Evolutionary conservation across 2,797 vertebrate genomes (phyloP).

Genomic region (Melanotaenia trifasciata): DNA sequence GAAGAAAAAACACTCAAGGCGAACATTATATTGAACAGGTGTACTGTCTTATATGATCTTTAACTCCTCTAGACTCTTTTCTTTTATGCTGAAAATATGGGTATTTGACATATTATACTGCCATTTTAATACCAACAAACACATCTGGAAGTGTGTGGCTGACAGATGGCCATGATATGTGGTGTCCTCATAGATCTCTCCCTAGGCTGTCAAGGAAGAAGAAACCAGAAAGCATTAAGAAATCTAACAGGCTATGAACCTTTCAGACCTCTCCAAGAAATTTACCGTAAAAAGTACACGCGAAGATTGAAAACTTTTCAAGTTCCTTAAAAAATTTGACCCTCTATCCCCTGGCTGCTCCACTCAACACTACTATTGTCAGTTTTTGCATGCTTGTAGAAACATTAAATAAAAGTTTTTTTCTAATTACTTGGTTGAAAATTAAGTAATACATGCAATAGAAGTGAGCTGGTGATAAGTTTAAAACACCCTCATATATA

Average conservation of each 20-base stretch:
- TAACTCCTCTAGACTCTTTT: slow-evolving; percentile 39
- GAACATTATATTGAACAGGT: not conserved
- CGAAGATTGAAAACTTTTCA: slow-evolving; percentile 2
- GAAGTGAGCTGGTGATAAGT: not conserved
- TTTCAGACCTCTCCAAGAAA: slow-evolving; percentile 12
- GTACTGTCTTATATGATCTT: slow-evolving; percentile 6
- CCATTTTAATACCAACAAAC: slow-evolving; percentile 43
- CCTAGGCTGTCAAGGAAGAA: slow-evolving; percentile 38
- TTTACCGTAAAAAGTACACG: slow-evolving; percentile 10
- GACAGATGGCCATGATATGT: slow-evolving; percentile 54
- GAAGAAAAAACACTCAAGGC: slow-evolving; percentile 4
- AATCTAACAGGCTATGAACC: slow-evolving; percentile 15
- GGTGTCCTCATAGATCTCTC: slow-evolving; percentile 48
- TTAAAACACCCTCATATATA: not conserved
- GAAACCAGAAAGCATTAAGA: slow-evolving; percentile 21
- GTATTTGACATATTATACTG: slow-evolving; percentile 38
- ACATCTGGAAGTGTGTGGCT: slow-evolving; percentile 48
- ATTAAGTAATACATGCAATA: not conserved
- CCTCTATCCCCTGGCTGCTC: not conserved
- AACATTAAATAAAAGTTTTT: no score
- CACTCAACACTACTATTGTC: not conserved
- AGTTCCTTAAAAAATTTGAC: slow-evolving; percentile 1
- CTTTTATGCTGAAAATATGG: slow-evolving; percentile 18
- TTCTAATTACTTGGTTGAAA: not conserved
- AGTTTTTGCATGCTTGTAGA: not conserved